These are phyloP conservation scores for Podarcis cretensis DNA, from an alignment of 2,113 vertebrate species.

Conservation along the genomic window DNA sequence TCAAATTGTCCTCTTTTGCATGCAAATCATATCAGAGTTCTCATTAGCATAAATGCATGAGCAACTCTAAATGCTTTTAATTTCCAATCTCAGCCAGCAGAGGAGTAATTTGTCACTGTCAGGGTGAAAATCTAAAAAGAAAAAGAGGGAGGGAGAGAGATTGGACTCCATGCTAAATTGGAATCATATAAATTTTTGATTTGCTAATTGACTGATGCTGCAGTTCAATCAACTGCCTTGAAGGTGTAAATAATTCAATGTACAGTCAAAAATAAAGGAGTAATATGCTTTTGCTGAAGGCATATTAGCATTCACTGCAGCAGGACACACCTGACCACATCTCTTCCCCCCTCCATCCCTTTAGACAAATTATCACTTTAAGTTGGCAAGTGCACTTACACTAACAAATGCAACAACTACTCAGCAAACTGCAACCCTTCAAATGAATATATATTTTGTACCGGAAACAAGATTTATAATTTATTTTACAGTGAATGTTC, in stretches of 20 bases:
- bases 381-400: slow-evolving; percentile 43
- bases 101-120: slow-evolving; percentile 99
- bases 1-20: slow-evolving; percentile 98
- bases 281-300: slow-evolving; percentile 69
- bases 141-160: slow-evolving; percentile 84
- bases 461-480: slow-evolving; percentile 54
- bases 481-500: slow-evolving; percentile 49
- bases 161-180: slow-evolving; percentile 95
- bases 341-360: slow-evolving; percentile 50
- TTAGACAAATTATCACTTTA: slow-evolving; percentile 66
- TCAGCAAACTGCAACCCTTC: slow-evolving; percentile 46
- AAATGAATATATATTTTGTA: slow-evolving; percentile 41
- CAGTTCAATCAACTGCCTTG: slow-evolving; percentile 95
- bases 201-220: slow-evolving; percentile 99
- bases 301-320: slow-evolving; percentile 70
- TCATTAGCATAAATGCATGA: slow-evolving; percentile 99
- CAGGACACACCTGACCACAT: slow-evolving; percentile 69
- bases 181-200: slow-evolving; percentile 99
- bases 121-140: slow-evolving; percentile 96
- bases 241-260: slow-evolving; percentile 99
- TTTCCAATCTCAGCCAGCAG: slow-evolving; percentile 99
- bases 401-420: slow-evolving; percentile 57
- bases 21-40: slow-evolving; percentile 99
- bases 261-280: slow-evolving; percentile 86
- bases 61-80: slow-evolving; percentile 99